Percentiles rank a stretch among this genome's conserved stretches.
These are phyloP conservation scores for Schizopygopsis malacanthus DNA, from an alignment of 2,797 vertebrate species.

Conservation along the genomic window DNA sequence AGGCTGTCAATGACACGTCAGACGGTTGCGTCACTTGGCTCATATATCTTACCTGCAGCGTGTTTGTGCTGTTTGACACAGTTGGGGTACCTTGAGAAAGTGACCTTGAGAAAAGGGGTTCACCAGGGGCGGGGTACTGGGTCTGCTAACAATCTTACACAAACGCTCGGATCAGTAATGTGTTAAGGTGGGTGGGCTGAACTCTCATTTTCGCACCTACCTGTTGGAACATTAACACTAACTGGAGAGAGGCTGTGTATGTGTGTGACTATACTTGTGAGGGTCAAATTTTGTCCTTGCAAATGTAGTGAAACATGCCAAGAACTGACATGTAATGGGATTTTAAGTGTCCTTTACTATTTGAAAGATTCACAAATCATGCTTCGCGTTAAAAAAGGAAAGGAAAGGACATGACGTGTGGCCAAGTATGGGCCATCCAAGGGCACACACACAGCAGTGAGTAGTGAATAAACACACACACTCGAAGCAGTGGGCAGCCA, in stretches of 20 bases:
- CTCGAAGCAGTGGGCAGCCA: no score
- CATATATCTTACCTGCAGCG: background rate
- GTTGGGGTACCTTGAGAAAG: background rate
- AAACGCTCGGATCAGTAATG: background rate
- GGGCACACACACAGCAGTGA: no score
- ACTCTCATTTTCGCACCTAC: slow-evolving; percentile 32
- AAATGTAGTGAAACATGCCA: background rate
- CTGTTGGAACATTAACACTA: slow-evolving; percentile 76
- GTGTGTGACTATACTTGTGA: slow-evolving; percentile 7
- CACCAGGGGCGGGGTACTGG: background rate
- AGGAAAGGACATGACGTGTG: no score
- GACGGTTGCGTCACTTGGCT: background rate
- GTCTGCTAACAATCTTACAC: background rate
- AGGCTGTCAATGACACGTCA: background rate
- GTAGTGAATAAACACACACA: no score
- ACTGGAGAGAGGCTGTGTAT: slow-evolving; percentile 64
- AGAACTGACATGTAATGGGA: background rate
- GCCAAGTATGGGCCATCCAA: no score
- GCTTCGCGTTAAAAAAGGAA: no score
- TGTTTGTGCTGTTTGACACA: background rate
- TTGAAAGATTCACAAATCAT: slow-evolving; percentile 11
- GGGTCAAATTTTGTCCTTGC: background rate
- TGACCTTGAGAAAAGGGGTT: slow-evolving; percentile 8
- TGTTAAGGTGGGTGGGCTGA: slow-evolving; percentile 19
- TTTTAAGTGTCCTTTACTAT: slow-evolving; percentile 10